Percentiles rank a stretch among this genome's conserved stretches.
These are phyloP conservation scores for Aradophagus sp. DNA, from an alignment of 1,140 invertebrate species.

Conservation along the genomic window DNA sequence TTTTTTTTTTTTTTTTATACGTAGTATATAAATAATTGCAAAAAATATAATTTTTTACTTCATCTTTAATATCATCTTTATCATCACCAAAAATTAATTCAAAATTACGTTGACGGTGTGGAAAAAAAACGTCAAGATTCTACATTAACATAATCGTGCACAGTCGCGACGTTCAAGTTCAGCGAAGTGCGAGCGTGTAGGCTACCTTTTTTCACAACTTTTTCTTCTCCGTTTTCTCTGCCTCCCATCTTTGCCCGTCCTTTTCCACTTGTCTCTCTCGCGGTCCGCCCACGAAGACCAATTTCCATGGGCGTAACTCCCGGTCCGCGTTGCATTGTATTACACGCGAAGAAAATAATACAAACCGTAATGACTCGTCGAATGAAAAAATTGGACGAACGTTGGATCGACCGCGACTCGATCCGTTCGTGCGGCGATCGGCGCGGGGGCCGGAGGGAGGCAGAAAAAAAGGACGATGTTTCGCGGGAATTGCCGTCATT, in stretches of 20 bases:
- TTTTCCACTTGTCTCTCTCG: not conserved
- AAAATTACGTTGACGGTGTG: too few relatives aligned
- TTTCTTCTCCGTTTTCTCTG: too few relatives aligned
- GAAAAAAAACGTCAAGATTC: too few relatives aligned
- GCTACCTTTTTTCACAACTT: too few relatives aligned
- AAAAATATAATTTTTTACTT: too few relatives aligned
- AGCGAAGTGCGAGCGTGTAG: constrained; percentile 35
- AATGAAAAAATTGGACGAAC: constrained; percentile 32
- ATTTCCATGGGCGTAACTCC: constrained; percentile 47
- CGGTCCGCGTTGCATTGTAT: constrained; percentile 40
- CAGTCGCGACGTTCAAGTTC: constrained; percentile 31
- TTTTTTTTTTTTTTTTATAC: too few relatives aligned
- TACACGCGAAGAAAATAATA: constrained; percentile 26
- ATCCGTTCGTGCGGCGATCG: too few relatives aligned
- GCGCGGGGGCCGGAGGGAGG: not conserved
- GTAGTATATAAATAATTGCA: too few relatives aligned
- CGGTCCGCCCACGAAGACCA: constrained; percentile 32
- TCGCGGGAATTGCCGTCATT: constrained; percentile 34
- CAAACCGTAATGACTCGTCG: constrained; percentile 42
- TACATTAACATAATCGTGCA: constrained; percentile 15
- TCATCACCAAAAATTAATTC: too few relatives aligned
- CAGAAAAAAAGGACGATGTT: constrained; percentile 6
- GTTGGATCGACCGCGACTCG: too few relatives aligned
- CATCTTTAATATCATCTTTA: too few relatives aligned
- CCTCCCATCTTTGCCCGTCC: too few relatives aligned